Evolutionary conservation across 2,888 invertebrate genomes (phyloP), one percentile per base, ranked within the genome.

Genomic region (Rosalia funebris): DNA sequence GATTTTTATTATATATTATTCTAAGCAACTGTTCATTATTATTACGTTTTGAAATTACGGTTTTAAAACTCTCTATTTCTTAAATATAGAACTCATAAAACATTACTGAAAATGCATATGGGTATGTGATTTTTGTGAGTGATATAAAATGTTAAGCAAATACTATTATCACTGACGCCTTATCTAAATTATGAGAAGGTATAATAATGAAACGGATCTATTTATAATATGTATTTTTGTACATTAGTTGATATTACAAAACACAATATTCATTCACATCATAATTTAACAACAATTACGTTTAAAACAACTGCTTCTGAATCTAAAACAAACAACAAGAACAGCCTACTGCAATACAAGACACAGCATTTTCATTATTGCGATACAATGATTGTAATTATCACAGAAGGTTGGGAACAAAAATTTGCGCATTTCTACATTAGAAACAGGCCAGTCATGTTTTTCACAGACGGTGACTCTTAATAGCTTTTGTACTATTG

Each of bases 331-430:
- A 77, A 77, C 75, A 78, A 78, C 76, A 71, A 77, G 72, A 75
- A 77, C 77, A 79, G 75, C 76, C 76, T 78, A 80, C 78, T 75
- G 77, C 77, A 80, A 80, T 79, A 79, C 80, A 80, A 81, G 80
- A 81, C 81, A 81, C 81, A 80, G 80, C 80, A 77, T 80, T 75
- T 76, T 80, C 75, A 77, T 81, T 81, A 81, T 81, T 81, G 81
- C 81, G 76, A 78, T 80, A 80, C 76, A 79, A 80, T 81, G 81
- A 81, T 81, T 81, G 81, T 79, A 81, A 79, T 80, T 81, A 81
- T 81, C 81, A 81, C 81, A 81, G 81, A 81, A 81, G 77, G 79
- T 80, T 79, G 73, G 69, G 75, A 80, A 79, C 72, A 77, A 75
- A 71, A 55, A 68, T 63, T 56, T 66, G 62, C 64, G 61, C 63